Conservation (phyloP, 2,797 vertebrate species). For the Chaunax sp. region DNA sequence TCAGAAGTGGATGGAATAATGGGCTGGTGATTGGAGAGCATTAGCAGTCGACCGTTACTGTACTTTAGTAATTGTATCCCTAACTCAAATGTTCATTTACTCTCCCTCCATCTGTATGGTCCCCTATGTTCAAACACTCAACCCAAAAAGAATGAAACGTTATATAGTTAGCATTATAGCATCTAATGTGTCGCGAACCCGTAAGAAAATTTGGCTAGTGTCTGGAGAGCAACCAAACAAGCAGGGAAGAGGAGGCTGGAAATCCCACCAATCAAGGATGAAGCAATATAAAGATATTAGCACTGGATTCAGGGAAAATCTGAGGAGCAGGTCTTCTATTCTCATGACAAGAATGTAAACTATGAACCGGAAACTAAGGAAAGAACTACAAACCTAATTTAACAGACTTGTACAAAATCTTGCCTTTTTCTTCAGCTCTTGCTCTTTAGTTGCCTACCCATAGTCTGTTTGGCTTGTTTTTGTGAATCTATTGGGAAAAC, state of each 20-base stretch:
- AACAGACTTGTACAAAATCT: conserved; percentile 12
- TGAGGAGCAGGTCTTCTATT: neutral
- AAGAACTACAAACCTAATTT: no score
- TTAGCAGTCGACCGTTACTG: conserved; percentile 42
- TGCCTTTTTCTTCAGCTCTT: neutral
- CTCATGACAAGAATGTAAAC: no score
- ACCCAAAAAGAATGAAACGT: neutral
- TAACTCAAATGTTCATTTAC: conserved; percentile 24
- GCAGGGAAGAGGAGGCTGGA: neutral
- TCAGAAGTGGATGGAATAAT: conserved; percentile 44
- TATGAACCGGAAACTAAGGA: no score
- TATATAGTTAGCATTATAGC: neutral
- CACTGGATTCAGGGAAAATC: neutral
- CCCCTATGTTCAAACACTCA: neutral
- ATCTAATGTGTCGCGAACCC: neutral
- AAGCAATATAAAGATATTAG: neutral
- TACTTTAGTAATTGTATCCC: conserved; percentile 23
- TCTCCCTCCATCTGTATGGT: conserved; percentile 7
- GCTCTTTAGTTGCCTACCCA: conserved; percentile 1
- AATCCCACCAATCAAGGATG: neutral
- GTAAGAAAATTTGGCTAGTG: neutral
- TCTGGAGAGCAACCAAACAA: neutral
- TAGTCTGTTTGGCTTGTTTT: conserved; percentile 35
- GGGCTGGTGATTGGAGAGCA: conserved; percentile 38
- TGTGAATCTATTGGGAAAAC: conserved; percentile 16